Conservation (phyloP, 2,888 invertebrate genomes). For the Nephrotoma flavescens region DNA sequence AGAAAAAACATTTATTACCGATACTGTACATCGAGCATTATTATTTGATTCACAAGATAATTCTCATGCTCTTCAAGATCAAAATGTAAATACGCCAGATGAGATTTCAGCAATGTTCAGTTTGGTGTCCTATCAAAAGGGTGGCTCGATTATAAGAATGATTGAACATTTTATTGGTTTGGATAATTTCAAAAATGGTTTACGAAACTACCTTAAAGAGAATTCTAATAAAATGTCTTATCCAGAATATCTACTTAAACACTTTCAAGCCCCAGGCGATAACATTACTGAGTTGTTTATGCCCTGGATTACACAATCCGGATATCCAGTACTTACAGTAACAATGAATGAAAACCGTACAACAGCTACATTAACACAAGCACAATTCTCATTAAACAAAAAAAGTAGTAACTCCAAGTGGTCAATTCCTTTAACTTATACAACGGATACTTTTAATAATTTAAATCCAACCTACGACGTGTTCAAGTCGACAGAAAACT, state of each 20-base stretch:
- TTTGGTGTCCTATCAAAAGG: constrained; percentile 53
- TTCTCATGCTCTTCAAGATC: constrained; percentile 41
- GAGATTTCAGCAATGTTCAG: constrained; percentile 49
- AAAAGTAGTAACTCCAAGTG: constrained; percentile 17
- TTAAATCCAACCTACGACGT: not conserved
- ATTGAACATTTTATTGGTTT: constrained; percentile 44
- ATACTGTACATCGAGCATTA: constrained; percentile 50
- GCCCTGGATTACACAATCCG: constrained; percentile 42
- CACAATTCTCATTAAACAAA: constrained; percentile 18
- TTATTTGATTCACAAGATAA: constrained; percentile 38
- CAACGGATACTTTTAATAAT: constrained; percentile 17
- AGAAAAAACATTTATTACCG: constrained; percentile 51
- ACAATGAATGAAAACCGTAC: constrained; percentile 11
- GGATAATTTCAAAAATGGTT: constrained; percentile 35
- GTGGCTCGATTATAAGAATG: constrained; percentile 50
- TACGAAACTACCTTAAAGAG: constrained; percentile 38
- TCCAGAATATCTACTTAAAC: constrained; percentile 34
- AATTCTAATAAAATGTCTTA: constrained; percentile 28
- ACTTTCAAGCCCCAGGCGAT: constrained; percentile 26
- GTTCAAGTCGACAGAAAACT: not conserved
- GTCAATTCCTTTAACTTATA: constrained; percentile 28
- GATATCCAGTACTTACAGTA: constrained; percentile 44
- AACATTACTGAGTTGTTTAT: constrained; percentile 16
- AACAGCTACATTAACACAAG: not conserved
- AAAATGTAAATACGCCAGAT: constrained; percentile 38